Evolutionary conservation across 2,888 invertebrate species (phyloP).

Genomic region (Neocrepidodera transversa): DNA sequence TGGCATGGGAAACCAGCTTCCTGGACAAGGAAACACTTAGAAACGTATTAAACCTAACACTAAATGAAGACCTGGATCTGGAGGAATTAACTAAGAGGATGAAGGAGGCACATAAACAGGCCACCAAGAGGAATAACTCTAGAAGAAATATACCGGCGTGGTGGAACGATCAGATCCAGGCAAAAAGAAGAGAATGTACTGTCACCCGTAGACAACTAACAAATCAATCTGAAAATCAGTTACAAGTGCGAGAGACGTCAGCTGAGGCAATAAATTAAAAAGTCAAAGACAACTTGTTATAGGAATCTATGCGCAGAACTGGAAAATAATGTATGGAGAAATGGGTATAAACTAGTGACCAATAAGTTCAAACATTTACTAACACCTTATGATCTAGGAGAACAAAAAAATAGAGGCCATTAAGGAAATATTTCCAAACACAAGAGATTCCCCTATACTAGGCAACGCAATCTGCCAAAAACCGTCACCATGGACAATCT

Average conservation of each 20-base stretch:
- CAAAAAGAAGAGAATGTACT: not conserved
- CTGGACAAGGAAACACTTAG: no score
- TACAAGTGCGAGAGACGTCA: not conserved
- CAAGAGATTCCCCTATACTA: no score
- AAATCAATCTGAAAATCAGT: not conserved
- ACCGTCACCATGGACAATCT: no score
- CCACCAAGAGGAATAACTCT: not conserved
- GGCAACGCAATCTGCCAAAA: no score
- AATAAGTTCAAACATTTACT: not conserved
- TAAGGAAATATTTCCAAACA: no score
- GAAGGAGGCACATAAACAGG: not conserved
- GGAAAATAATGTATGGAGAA: not conserved
- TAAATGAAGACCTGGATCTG: not conserved
- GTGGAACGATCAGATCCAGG: not conserved
- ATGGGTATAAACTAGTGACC: not conserved
- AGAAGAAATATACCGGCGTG: not conserved
- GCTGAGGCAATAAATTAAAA: not conserved
- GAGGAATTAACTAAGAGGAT: not conserved
- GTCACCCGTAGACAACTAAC: not conserved
- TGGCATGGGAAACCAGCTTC: not conserved
- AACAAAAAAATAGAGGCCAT: no score
- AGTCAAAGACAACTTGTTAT: not conserved
- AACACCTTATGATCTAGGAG: no score
- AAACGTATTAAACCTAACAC: no score
- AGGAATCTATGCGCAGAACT: not conserved